Base-by-base conservation (phyloP, 2,888 invertebrate species). In the Coenonympha arcania region DNA sequence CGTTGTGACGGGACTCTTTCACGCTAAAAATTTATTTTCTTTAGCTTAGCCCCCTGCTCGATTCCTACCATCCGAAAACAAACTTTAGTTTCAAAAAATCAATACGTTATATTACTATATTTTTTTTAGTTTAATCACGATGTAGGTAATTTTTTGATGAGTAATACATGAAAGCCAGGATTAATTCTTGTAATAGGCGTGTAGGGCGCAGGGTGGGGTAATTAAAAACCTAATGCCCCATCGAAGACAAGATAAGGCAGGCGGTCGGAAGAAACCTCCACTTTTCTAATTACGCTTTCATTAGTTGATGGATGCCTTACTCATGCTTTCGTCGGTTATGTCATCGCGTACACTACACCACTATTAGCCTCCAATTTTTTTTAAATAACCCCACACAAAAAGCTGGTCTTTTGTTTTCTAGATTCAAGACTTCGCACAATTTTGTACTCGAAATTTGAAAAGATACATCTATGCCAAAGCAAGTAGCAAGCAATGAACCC, bases 191-290 rank as follows among this genome's bases (percentile, higher is more conserved):
- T 30, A 49, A 48, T 30, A 51, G 28, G 47, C 48, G 39, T 43
- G 45, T 45, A 39, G 37, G n/a, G 44, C 39, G 52, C 40, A 48
- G 73, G 74, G 72, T 62, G 70, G 69, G 73, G 76, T 83, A 84
- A 85, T 85, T 84, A 84, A 83, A 82, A 81, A 79, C 68, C 66
- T 76, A 73, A 78, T 76, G 70, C 76, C 70, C 76, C 73, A 79
- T 76, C 76, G 79, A 85, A 85, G 84, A 83, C 78, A 84, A 84
- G 86, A 84, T 85, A 85, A 85, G 79, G 79, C 68, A 66, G 66
- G 63, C 65, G 62, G 74, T 75, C 76, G 83, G 83, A 85, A 85
- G 85, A 85, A 81, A 82, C 76, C 72, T 54, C 73, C 83, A 83
- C 79, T 81, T 78, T 83, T 79, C 75, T 84, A 82, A 86, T 85